These are phyloP conservation scores for Apostichopus parvimensis DNA, from an alignment of 35 echinoderm and acorn worm species.

Conservation along the genomic window DNA sequence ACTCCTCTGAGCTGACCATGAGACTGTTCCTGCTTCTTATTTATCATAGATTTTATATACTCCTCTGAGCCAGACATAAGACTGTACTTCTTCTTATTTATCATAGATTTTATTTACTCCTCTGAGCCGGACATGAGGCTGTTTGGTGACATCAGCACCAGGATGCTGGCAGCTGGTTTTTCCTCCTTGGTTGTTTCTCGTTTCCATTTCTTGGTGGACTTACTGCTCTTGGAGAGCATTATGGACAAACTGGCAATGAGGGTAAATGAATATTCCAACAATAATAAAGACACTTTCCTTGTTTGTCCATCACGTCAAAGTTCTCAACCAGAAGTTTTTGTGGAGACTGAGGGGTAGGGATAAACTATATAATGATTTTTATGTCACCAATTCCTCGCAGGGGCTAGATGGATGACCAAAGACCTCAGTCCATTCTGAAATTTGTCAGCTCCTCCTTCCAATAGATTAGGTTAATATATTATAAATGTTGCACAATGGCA, in stretches of 20 bases:
- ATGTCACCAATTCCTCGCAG: too few relatives aligned
- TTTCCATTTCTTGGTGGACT: constrained; percentile 62
- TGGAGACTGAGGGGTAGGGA: too few relatives aligned
- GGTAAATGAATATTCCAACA: constrained; percentile 20
- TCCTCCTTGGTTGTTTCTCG: constrained; percentile 38
- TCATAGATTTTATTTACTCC: neutral
- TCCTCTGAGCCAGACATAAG: constrained; percentile 17
- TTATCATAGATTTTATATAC: neutral
- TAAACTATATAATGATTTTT: too few relatives aligned
- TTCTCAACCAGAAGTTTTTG: too few relatives aligned
- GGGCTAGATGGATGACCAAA: too few relatives aligned
- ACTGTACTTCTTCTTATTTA: neutral
- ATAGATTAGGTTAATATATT: too few relatives aligned
- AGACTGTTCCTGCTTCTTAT: neutral
- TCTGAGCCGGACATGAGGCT: constrained; percentile 36
- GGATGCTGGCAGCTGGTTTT: constrained; percentile 63
- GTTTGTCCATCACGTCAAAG: too few relatives aligned
- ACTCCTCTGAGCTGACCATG: neutral
- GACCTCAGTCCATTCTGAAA: too few relatives aligned
- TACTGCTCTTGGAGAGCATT: constrained; percentile 82
- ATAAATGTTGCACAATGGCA: too few relatives aligned
- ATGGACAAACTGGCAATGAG: constrained; percentile 72
- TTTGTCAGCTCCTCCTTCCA: too few relatives aligned
- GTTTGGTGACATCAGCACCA: constrained; percentile 39
- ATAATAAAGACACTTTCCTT: too few relatives aligned